Conservation (phyloP, 2,888 invertebrate genomes). For the Reticulitermes lucifugus region DNA sequence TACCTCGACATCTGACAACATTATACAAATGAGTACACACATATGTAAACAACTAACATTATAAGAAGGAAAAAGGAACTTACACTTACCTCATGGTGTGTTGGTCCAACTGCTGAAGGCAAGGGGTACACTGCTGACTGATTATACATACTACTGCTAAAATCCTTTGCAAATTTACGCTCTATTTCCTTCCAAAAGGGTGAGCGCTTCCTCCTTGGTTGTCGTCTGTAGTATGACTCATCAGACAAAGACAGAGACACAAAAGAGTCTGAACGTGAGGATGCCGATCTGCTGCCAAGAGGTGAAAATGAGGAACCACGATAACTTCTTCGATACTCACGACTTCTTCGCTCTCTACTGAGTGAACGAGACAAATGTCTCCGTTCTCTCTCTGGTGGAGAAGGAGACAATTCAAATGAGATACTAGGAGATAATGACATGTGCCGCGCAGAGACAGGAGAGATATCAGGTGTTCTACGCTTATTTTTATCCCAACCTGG, state of each 20-base stretch:
- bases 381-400: background rate
- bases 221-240: background rate
- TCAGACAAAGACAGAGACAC: background rate
- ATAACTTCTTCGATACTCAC: background rate
- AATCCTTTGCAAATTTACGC: background rate
- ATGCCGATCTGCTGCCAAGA: too few relatives aligned
- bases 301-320: background rate
- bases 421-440: background rate
- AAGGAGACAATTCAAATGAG: background rate
- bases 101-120: background rate
- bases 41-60: too few relatives aligned
- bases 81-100: background rate
- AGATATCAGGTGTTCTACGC: background rate
- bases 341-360: background rate
- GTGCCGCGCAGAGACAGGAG: background rate
- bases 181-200: slow-evolving; percentile 10
- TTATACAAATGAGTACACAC: too few relatives aligned
- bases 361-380: background rate
- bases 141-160: background rate
- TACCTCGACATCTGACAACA: too few relatives aligned
- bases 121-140: background rate
- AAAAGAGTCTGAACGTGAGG: background rate
- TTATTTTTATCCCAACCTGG: background rate
- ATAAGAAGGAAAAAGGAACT: background rate
- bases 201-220: background rate